Percentiles rank a stretch among this genome's conserved stretches.
These are phyloP conservation scores for Melikaiella ostensackeni DNA, from an alignment of 2,888 invertebrate species.

Conservation along the genomic window DNA sequence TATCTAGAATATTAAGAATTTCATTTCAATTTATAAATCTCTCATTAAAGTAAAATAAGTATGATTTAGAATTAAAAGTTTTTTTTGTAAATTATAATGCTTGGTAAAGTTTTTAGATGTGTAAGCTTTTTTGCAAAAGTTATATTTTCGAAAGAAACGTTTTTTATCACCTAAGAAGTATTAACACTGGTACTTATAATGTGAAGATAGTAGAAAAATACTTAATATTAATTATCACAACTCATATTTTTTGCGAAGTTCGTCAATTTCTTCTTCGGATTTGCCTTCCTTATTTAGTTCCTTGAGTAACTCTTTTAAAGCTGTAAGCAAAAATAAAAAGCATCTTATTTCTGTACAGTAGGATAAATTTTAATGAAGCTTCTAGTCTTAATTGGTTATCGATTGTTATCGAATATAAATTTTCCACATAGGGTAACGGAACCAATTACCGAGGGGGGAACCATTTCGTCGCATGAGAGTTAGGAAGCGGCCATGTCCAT, in stretches of 20 bases:
- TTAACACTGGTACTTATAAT: not conserved
- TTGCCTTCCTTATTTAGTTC: conserved; percentile 64
- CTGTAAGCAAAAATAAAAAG: conserved; percentile 67
- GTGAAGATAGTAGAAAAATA: not conserved
- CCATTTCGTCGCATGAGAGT: too few species aligned
- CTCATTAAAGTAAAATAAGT: too few species aligned
- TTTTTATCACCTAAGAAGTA: not conserved
- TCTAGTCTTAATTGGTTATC: not conserved
- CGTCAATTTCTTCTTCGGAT: conserved; percentile 68
- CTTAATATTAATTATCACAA: conserved; percentile 61
- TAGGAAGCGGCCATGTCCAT: too few species aligned
- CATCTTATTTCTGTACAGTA: conserved; percentile 22
- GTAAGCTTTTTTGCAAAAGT: not conserved
- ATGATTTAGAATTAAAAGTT: too few species aligned
- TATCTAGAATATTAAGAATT: too few species aligned
- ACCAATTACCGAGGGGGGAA: too few species aligned
- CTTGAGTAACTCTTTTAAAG: conserved; percentile 72
- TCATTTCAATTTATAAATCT: too few species aligned
- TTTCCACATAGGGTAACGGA: too few species aligned
- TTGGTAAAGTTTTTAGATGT: not conserved
- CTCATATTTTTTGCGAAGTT: conserved; percentile 73
- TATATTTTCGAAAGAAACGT: conserved; percentile 26
- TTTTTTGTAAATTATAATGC: too few species aligned
- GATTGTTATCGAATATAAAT: too few species aligned
- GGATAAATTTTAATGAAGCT: not conserved